Base-by-base conservation (phyloP, 2,113 vertebrate genomes). In the Vulpes vulpes region DNA sequence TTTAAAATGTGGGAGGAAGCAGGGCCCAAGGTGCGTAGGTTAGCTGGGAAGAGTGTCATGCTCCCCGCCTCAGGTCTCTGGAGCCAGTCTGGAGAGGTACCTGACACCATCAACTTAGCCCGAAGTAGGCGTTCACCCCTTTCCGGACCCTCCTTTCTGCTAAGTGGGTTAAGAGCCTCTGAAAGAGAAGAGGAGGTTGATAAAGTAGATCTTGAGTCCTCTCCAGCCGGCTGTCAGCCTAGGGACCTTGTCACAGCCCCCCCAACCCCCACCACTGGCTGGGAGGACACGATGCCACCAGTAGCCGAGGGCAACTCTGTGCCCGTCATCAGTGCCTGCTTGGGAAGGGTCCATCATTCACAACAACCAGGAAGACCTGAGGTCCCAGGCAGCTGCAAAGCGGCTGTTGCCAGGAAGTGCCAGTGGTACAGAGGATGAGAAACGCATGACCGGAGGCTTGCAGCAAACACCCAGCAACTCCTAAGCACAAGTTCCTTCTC, bases 131-230 rank as follows among this genome's bases (percentile, higher is more conserved):
- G 0, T 2, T 15, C 59, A 49, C 43, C 22, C 64, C 59, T 15
- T 2, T 22, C 64, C 22, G 67, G 73, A 38, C 51, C 83, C 79
- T 79, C 67, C 43, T 83, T 67, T 57, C 43, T 27, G 23, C 88
- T 95, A 11, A 80, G 92, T 43, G 64, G 27, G 22, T 57, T 49
- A 60, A 91, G 97, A 94, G 76, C 84, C 69, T 92, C 87, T 64
- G 79, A 85, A 90, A 94, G 87, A 97, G 91, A 95, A 90, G 88
- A 89, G 55, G 80, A 93, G 49, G 76, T 81, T 1, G 0, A 73
- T 91, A 55, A 85, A 96, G 95, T 73, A 59, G 84, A 11, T 92
- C 76, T 89, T 3, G 0, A 96, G 90, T 60, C 81, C 87, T 65
- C 92, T 96, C 67, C 62, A 92, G 69, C 64, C 0, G 0, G 74